Conservation (phyloP, 2,888 invertebrate genomes). For the Acleris holmiana region DNA sequence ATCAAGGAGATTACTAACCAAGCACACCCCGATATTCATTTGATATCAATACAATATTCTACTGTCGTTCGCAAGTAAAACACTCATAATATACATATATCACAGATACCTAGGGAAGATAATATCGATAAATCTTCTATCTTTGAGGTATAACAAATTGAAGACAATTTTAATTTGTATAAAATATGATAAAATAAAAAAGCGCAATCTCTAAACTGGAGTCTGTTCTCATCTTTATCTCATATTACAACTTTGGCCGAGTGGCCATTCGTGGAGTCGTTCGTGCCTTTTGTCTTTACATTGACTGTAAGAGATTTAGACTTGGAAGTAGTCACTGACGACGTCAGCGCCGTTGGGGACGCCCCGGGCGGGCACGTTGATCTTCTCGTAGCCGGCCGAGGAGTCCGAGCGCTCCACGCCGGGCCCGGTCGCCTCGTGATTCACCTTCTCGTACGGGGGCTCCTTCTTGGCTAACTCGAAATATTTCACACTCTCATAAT, state of each 20-base stretch:
- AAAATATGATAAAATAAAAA: conserved; percentile 63
- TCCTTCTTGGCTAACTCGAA: conserved; percentile 84
- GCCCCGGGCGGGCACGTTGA: conserved; percentile 70
- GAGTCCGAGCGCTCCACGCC: conserved; percentile 71
- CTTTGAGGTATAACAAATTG: conserved; percentile 67
- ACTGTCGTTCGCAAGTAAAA: conserved; percentile 49
- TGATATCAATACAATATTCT: conserved; percentile 20
- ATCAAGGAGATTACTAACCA: conserved; percentile 48
- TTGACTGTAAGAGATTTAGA: conserved; percentile 53
- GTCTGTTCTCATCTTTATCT: conserved; percentile 38
- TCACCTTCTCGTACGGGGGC: conserved; percentile 88
- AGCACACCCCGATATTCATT: conserved; percentile 38
- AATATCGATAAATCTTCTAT: conserved; percentile 61
- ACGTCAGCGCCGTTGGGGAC: conserved; percentile 72
- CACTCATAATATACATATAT: conserved; percentile 65
- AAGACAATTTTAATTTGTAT: conserved; percentile 51
- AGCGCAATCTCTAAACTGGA: conserved; percentile 66
- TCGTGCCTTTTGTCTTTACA: conserved; percentile 16
- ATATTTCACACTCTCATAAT: conserved; percentile 93
- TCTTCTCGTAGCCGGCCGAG: conserved; percentile 72
- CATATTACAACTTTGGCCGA: conserved; percentile 49
- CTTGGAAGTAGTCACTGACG: conserved; percentile 80
- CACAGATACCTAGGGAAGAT: conserved; percentile 82
- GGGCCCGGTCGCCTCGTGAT: conserved; percentile 60
- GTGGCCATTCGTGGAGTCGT: conserved; percentile 4